Evolutionary conservation across 1,140 invertebrate genomes (phyloP), one percentile per base, ranked within the genome.

Genomic region (Drosophila kanapiae): DNA sequence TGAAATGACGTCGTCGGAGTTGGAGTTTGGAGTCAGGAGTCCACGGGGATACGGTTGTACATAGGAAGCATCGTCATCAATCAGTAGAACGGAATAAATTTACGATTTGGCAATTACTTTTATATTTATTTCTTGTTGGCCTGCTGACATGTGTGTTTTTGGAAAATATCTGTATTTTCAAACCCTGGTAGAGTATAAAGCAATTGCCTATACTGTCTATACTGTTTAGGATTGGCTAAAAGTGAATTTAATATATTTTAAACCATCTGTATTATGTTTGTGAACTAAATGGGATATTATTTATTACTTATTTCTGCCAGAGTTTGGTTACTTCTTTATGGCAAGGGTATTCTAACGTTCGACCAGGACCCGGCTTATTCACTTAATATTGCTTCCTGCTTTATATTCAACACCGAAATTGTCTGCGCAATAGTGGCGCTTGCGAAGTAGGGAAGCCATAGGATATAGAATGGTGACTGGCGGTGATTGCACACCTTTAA

Each of bases 401-500:
- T 45, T 42, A 61, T 61, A 43, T 61, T 61, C 61, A 38, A 64
- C 38, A 42, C 38, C 40, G n/a, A 63, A 65, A 65, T 37, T 29
- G 31, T 61, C 56, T 33, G 58, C 40, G 56, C 38, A 60, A 38
- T 47, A 51, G 54, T 78, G 48, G 38, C 43, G 7, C n/a, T 11
- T 54, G 49, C 40, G 59, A 48, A 48, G 13, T 60, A 38, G 43
- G 42, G 31, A 53, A 49, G 37, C 37, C 42, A 6, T 40, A 6
- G 51, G 16, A n/a, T 43, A 31, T 45, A 23, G 33, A 29, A 45
- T 23, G 31, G 51, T 18, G 40, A 10, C 23, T 58, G 45, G 45
- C 47, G 40, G 35, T 54, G 72, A 54, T 58, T 61, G 63, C 64
- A 69, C 74, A 78, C 74, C 63, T 76, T 77, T 48, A 38, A 64